These are phyloP conservation scores for Catocala nupta DNA, from an alignment of 2,888 invertebrate genomes.

Conservation along the genomic window DNA sequence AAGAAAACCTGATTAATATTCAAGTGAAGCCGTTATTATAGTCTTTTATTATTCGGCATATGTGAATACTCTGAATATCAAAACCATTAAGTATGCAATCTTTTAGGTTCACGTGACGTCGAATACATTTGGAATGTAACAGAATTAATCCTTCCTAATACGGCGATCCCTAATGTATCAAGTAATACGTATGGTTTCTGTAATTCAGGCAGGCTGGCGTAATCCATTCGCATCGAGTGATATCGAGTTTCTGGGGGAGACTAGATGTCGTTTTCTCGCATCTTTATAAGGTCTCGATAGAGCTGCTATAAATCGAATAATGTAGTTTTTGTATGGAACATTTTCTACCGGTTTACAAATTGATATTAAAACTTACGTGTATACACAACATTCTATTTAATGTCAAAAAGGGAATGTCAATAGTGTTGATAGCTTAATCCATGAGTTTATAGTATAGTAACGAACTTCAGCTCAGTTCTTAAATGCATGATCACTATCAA, in stretches of 20 bases:
- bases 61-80: constrained; percentile 20
- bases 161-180: constrained; percentile 78
- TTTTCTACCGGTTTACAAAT: too few relatives aligned
- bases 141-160: constrained; percentile 82
- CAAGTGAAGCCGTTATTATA: not conserved
- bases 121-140: constrained; percentile 73
- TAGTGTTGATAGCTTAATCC: too few relatives aligned
- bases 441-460: too few relatives aligned
- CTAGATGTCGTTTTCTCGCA: constrained; percentile 67
- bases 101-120: constrained; percentile 65
- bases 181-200: constrained; percentile 83
- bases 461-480: too few relatives aligned
- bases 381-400: constrained; percentile 21
- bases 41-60: constrained; percentile 27
- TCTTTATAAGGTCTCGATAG: constrained; percentile 58
- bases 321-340: constrained; percentile 19
- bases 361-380: constrained; percentile 1
- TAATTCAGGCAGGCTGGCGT: constrained; percentile 82
- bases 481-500: too few relatives aligned
- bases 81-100: constrained; percentile 59
- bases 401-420: not conserved
- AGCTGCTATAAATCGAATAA: constrained; percentile 33
- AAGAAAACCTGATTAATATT: constrained; percentile 10
- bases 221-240: constrained; percentile 78
- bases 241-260: constrained; percentile 80